Conservation (phyloP, 2,888 invertebrate genomes). For the Agriopis aurantiaria region DNA sequence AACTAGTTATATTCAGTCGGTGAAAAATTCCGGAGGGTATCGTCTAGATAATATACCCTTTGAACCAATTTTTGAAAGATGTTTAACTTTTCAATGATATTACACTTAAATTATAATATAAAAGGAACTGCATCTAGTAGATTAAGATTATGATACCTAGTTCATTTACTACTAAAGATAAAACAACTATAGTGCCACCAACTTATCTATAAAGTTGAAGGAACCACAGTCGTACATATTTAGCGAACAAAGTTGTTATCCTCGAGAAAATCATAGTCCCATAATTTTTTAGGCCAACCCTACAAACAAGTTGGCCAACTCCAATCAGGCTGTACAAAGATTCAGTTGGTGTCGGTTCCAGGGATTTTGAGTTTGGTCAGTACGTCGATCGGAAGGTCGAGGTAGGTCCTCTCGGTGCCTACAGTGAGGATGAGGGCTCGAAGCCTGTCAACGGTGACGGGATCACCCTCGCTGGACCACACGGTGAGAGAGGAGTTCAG, state of each 20-base stretch:
- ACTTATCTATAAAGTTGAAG: background rate
- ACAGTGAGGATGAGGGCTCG: conserved; percentile 88
- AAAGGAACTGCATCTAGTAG: conserved; percentile 4
- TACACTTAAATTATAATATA: conserved; percentile 7
- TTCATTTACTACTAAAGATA: conserved; percentile 3
- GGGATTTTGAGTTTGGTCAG: conserved; percentile 81
- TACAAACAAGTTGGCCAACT: background rate
- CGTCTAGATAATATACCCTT: conserved; percentile 1
- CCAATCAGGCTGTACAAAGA: background rate
- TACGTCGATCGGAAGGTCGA: conserved; percentile 91
- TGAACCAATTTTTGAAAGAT: conserved; percentile 15
- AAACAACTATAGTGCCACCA: background rate
- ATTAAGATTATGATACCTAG: conserved; percentile 4
- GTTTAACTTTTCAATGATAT: background rate
- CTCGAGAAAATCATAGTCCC: background rate
- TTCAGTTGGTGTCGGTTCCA: conserved; percentile 57
- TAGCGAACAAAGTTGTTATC: background rate
- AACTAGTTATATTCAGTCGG: conserved; percentile 37
- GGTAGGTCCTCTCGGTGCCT: conserved; percentile 89
- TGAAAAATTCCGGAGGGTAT: conserved; percentile 23
- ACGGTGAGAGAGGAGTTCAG: conserved; percentile 90
- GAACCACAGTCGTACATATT: background rate
- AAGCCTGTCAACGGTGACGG: conserved; percentile 89
- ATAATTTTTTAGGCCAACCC: background rate
- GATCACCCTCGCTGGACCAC: conserved; percentile 91